Evolutionary conservation across 2,888 invertebrate genomes (phyloP).

Genomic region (Busseola fusca): DNA sequence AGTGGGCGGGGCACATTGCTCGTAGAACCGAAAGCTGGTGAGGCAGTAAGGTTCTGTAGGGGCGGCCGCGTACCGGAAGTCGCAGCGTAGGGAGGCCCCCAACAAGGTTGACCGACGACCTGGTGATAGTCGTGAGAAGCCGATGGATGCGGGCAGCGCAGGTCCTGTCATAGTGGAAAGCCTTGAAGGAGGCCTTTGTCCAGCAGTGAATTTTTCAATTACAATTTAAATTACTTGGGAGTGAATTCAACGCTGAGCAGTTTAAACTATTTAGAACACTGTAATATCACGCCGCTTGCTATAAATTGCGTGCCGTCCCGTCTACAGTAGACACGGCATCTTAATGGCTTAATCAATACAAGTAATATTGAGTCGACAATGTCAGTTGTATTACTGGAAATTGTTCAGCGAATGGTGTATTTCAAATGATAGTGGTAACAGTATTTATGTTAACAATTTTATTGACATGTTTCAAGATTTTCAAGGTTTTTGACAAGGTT

Average conservation of each 20-base stretch:
- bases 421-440: neutral
- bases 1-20: no score
- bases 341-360: constrained; percentile 52
- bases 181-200: no score
- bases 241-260: constrained; percentile 3
- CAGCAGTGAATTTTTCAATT: neutral
- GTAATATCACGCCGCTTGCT: constrained; percentile 25
- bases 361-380: constrained; percentile 30
- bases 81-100: no score
- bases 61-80: no score
- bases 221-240: constrained; percentile 3
- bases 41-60: no score
- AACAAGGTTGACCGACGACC: no score
- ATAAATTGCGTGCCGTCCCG: constrained; percentile 38
- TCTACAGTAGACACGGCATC: constrained; percentile 39
- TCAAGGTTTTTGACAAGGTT: neutral
- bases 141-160: no score
- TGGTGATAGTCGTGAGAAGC: no score
- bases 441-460: neutral
- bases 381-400: constrained; percentile 13
- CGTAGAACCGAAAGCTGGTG: no score
- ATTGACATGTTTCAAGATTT: neutral
- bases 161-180: fast-evolving
- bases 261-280: constrained; percentile 34
- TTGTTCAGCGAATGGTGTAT: neutral